Evolutionary conservation across 2,888 invertebrate species (phyloP).

Genomic region (Alsophila aescularia): DNA sequence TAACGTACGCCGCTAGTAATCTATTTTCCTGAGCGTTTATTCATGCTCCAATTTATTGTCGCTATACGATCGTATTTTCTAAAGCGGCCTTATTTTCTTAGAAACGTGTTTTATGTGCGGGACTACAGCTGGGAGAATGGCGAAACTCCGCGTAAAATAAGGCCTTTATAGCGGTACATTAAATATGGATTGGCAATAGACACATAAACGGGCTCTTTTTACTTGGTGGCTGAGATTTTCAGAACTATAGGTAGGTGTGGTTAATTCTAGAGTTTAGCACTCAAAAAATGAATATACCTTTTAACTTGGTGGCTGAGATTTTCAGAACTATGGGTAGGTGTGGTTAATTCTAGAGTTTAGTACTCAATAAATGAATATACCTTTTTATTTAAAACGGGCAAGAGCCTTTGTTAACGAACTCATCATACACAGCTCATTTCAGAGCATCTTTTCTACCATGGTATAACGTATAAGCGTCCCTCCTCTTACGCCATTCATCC

Average conservation of each 20-base stretch:
- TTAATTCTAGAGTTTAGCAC: no score
- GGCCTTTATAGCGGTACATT: slow-evolving; percentile 35
- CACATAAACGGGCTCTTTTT: slow-evolving; percentile 16
- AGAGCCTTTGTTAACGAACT: no score
- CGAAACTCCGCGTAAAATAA: slow-evolving; percentile 51
- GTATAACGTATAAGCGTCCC: no score
- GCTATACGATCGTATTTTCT: slow-evolving; percentile 62
- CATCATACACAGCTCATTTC: no score
- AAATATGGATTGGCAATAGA: slow-evolving; percentile 22
- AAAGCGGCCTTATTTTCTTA: slow-evolving; percentile 61
- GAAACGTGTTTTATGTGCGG: slow-evolving; percentile 57
- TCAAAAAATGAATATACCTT: no score
- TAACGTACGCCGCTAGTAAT: slow-evolving; percentile 45
- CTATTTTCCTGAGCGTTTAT: slow-evolving; percentile 61
- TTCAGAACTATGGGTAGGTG: background rate
- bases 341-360: no score
- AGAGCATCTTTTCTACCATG: no score
- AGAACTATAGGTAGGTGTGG: background rate
- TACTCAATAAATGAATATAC: no score
- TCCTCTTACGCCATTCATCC: no score
- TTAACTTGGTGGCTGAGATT: background rate
- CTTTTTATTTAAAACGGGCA: no score
- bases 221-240: background rate
- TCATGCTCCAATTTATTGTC: slow-evolving; percentile 66
- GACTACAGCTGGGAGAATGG: slow-evolving; percentile 52